Evolutionary conservation across 2,113 vertebrate species (phyloP).

Genomic region (Antechinus stuartii): DNA sequence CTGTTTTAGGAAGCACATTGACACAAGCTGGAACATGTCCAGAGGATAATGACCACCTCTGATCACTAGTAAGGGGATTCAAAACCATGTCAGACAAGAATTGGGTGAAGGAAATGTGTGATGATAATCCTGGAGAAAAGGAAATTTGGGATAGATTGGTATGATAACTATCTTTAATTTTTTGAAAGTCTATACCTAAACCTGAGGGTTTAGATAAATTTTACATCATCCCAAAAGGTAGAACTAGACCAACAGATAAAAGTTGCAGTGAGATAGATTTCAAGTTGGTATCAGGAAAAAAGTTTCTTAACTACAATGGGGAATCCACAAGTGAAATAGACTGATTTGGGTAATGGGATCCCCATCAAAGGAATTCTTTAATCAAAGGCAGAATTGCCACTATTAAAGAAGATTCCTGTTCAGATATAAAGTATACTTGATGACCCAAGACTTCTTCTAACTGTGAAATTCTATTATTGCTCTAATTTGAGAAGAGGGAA

Average conservation of each 20-base stretch:
- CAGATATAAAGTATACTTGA: background rate
- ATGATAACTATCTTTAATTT: background rate
- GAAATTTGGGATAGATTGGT: background rate
- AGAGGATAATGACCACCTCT: background rate
- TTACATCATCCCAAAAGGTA: background rate
- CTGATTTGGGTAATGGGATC: background rate
- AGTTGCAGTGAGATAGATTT: background rate
- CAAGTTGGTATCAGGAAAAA: background rate
- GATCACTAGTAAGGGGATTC: background rate
- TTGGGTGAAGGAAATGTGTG: background rate
- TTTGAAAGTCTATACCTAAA: background rate
- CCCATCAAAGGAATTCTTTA: background rate
- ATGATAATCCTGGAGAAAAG: background rate
- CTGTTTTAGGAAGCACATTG: background rate
- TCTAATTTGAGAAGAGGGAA: background rate
- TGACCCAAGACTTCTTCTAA: background rate
- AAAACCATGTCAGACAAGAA: background rate
- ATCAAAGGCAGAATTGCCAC: background rate
- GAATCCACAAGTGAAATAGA: background rate
- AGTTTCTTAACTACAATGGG: background rate
- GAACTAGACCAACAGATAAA: background rate
- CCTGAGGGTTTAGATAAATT: background rate
- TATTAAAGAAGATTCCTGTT: background rate
- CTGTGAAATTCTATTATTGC: background rate
- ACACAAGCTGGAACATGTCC: background rate